phyloP scores from a whole-genome alignment of 2,888 invertebrate genomes.

The Macrosoma leucophasiata region DNA sequence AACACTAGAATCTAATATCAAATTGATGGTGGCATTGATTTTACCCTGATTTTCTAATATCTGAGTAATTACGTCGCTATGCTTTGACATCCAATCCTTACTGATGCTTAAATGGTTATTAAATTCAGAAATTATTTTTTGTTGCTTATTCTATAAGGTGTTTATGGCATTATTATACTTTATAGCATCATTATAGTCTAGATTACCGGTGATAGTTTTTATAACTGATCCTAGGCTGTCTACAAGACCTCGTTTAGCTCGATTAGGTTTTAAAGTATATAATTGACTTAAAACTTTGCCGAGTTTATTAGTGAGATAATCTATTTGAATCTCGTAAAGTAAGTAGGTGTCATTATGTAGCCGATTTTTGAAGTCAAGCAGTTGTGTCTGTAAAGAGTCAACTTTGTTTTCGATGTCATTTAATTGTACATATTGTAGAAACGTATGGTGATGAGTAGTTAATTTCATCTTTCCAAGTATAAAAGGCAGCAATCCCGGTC shows the following conservation, averaged over 20 bases:
- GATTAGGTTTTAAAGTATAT: constrained; percentile 2
- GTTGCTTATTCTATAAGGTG: constrained; percentile 19
- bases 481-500: constrained; percentile 19
- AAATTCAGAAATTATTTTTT: constrained; percentile 20
- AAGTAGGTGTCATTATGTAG: constrained; percentile 1
- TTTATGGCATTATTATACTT: constrained; percentile 25
- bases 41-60: constrained; percentile 20
- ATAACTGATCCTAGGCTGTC: constrained; percentile 25
- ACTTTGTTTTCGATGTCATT: constrained; percentile 12
- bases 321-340: constrained; percentile 7
- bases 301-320: constrained; percentile 7
- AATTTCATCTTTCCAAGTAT: constrained; percentile 12
- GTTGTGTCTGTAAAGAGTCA: not conserved
- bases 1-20: constrained; percentile 9
- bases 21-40: constrained; percentile 10
- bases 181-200: constrained; percentile 24
- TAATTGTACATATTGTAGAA: constrained; percentile 15
- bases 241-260: constrained; percentile 11
- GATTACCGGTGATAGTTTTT: constrained; percentile 26
- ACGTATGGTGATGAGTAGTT: constrained; percentile 13
- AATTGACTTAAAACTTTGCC: constrained; percentile 1
- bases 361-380: not conserved
- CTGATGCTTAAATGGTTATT: constrained; percentile 25
- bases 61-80: constrained; percentile 6
- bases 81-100: constrained; percentile 21